Conservation (phyloP, 2,797 vertebrate species). For the Channa striata region DNA sequence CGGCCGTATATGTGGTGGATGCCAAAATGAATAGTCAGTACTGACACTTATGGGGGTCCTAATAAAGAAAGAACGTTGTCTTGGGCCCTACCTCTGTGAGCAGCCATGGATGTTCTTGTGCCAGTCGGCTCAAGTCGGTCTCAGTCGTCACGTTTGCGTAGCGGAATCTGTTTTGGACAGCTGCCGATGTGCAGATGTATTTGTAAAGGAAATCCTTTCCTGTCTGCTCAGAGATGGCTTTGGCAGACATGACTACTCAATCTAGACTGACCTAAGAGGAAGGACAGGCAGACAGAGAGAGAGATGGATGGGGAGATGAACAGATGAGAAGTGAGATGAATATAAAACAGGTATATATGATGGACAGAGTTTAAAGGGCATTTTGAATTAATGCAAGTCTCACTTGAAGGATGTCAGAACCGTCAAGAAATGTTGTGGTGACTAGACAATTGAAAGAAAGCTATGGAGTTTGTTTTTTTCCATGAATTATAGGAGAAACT, state of each 20-base stretch:
- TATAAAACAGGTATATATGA: neutral
- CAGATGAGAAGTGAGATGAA: slow-evolving; percentile 2
- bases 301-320: neutral
- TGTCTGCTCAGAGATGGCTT: slow-evolving; percentile 89
- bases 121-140: slow-evolving; percentile 84
- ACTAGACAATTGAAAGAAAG: neutral
- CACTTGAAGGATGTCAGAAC: slow-evolving; percentile 5
- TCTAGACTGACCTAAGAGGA: slow-evolving; percentile 23
- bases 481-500: neutral
- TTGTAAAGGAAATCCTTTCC: slow-evolving; percentile 97
- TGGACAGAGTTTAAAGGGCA: neutral
- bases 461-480: neutral
- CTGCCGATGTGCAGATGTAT: slow-evolving; percentile 91
- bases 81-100: slow-evolving; percentile 89
- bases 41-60: too few species aligned
- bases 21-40: too few species aligned
- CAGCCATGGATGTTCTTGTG: slow-evolving; percentile 93
- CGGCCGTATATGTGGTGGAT: too few species aligned
- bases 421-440: neutral
- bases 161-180: slow-evolving; percentile 95
- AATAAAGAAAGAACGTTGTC: too few species aligned
- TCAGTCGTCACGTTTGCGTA: slow-evolving; percentile 86
- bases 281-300: neutral
- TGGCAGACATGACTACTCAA: slow-evolving; percentile 84
- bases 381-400: neutral